Percentiles rank a stretch among this genome's conserved stretches.
These are phyloP conservation scores for Sphaerodactylus townsendi DNA, from an alignment of 2,113 vertebrate genomes.

Conservation along the genomic window DNA sequence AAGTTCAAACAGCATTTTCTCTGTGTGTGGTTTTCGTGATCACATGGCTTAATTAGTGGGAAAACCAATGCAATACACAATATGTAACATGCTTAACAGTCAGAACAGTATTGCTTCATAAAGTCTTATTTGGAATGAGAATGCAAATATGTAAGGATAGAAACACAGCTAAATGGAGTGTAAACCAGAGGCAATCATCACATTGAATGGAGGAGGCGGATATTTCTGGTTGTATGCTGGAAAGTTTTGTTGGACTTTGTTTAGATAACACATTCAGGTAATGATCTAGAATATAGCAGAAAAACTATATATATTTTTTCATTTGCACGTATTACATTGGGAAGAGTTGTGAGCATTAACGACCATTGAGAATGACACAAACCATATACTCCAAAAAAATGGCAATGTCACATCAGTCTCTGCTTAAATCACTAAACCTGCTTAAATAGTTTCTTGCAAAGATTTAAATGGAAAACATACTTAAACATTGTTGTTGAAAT, in stretches of 20 bases:
- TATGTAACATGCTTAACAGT: background rate
- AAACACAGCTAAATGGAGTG: background rate
- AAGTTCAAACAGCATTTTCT: background rate
- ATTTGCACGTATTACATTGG: background rate
- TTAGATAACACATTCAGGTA: slow-evolving; percentile 12
- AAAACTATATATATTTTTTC: background rate
- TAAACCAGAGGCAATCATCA: slow-evolving; percentile 23
- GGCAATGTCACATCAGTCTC: background rate
- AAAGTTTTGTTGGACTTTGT: background rate
- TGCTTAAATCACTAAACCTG: background rate
- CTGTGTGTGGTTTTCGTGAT: background rate
- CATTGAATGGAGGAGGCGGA: background rate
- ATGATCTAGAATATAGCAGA: background rate
- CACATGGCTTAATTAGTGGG: background rate
- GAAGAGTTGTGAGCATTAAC: background rate
- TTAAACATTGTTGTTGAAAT: background rate
- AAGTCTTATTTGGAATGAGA: background rate
- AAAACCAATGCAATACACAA: background rate
- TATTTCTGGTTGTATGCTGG: background rate
- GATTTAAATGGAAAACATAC: background rate
- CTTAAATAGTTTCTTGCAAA: background rate
- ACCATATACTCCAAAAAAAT: background rate
- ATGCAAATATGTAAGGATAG: background rate
- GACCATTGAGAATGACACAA: background rate
- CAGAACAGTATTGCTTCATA: background rate